Evolutionary conservation across 2,113 vertebrate genomes (phyloP).

Genomic region (Hippocampus barbouri): DNA sequence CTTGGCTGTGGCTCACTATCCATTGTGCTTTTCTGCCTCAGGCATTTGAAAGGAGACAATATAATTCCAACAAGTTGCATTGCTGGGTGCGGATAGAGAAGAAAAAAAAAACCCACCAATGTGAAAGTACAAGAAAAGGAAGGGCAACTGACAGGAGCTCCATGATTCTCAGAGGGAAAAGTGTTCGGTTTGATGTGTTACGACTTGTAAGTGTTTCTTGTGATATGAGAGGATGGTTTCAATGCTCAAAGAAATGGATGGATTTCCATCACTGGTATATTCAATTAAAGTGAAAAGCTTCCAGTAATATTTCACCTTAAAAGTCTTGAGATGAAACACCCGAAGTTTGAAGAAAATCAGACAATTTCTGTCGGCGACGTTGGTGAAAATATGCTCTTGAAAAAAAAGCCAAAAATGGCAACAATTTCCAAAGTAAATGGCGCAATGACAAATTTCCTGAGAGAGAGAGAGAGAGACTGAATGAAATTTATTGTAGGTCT

Average conservation of each 20-base stretch:
- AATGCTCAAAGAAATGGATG: slow-evolving; percentile 34
- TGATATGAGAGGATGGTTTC: slow-evolving; percentile 61
- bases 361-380: no score
- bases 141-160: slow-evolving; percentile 54
- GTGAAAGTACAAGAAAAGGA: slow-evolving; percentile 31
- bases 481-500: no score
- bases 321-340: no score
- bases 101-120: slow-evolving; percentile 31
- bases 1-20: slow-evolving; percentile 8
- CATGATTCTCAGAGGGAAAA: slow-evolving; percentile 31
- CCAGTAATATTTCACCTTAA: slow-evolving; percentile 2
- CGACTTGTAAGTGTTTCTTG: slow-evolving; percentile 61
- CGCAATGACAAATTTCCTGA: no score
- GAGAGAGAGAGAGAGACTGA: no score
- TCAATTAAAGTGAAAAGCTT: slow-evolving; percentile 7
- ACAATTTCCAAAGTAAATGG: no score
- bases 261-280: slow-evolving; percentile 39
- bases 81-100: slow-evolving; percentile 23
- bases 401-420: no score
- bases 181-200: slow-evolving; percentile 53
- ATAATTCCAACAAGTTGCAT: slow-evolving; percentile 50
- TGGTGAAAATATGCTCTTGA: no score
- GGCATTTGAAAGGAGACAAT: slow-evolving; percentile 42
- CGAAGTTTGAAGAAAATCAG: no score
- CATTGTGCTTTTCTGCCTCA: slow-evolving; percentile 42